Conservation (phyloP, 1,140 invertebrate species). For the Delia radicum region DNA sequence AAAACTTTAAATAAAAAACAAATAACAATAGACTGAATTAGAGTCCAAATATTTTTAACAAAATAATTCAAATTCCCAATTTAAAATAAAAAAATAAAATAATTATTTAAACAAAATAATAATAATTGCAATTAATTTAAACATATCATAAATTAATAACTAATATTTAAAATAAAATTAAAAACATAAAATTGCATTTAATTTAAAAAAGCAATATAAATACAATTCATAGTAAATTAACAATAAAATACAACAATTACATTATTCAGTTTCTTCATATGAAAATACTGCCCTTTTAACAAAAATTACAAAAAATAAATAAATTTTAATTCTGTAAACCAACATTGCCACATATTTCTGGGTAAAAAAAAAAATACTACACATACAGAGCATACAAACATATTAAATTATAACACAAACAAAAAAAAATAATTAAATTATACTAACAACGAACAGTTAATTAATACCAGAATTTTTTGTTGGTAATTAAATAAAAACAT, state of each 20-base stretch:
- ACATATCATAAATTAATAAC: constrained; percentile 20
- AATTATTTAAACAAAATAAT: constrained; percentile 9
- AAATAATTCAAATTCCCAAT: constrained; percentile 28
- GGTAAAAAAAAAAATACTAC: background rate
- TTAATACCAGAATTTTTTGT: background rate
- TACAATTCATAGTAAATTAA: constrained; percentile 8
- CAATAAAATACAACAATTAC: background rate
- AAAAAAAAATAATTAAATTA: background rate
- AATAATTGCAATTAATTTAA: constrained; percentile 24
- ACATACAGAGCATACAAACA: background rate
- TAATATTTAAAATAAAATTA: constrained; percentile 7
- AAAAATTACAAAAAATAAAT: background rate
- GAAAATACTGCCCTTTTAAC: background rate
- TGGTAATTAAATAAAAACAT: too few relatives aligned
- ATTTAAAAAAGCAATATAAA: constrained; percentile 21
- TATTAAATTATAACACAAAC: background rate
- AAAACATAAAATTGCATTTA: constrained; percentile 17
- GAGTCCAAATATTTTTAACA: constrained; percentile 47
- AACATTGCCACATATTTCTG: constrained; percentile 18
- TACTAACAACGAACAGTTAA: background rate
- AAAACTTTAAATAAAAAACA: constrained; percentile 1
- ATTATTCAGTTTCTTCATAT: background rate
- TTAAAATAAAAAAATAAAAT: constrained; percentile 24
- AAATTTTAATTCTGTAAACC: background rate
- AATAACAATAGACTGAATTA: constrained; percentile 55